Base-by-base conservation (phyloP, 2,797 vertebrate species). In the Meriones psammophilus region DNA sequence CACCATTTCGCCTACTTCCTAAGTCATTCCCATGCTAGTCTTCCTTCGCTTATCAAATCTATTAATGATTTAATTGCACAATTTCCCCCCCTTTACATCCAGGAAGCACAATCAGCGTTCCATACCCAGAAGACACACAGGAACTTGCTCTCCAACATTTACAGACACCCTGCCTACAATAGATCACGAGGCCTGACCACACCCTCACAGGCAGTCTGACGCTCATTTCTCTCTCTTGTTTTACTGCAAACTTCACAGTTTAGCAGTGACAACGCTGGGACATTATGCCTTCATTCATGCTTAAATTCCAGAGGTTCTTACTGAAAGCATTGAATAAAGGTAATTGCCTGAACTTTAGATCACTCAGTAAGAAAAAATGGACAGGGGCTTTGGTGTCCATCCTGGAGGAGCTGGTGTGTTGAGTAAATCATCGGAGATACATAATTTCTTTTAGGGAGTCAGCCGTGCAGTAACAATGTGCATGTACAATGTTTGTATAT, bases 271-370 rank as follows among this genome's bases (percentile, higher is more conserved):
- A 39, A 54, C 36, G 26, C 88, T 36, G 13, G 5, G 54, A 22
- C n/a, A 71, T 92, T 87, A 28, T n/a, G 85, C 18, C 54, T 78
- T 90, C 14, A 0, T 83, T 84, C 58, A 18, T 60, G 33, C 42
- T 80, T 93, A 73, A 66, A 26, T 69, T 46, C 68, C 83, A 69
- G 60, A 77, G 92, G 50, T 62, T 88, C 64, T 90, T 90, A 64
- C 36, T 46, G 22, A 91, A 88, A 66, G 56, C 36, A 58, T 8
- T 80, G 5, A 74, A 77, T 83, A 69, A 92, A 14, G 28, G 15
- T 86, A 69, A 89, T 36, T 56, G 33, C 20, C 54, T 30, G 8
- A 79, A 36, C 39, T 88, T 93, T 95, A 66, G 60, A 66, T 93
- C 80, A 42, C 36, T 83, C 20, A 56, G 10, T 87, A 81, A 90